phyloP scores from a whole-genome alignment of 2,113 vertebrate genomes.

The Gymnarchus niloticus region DNA sequence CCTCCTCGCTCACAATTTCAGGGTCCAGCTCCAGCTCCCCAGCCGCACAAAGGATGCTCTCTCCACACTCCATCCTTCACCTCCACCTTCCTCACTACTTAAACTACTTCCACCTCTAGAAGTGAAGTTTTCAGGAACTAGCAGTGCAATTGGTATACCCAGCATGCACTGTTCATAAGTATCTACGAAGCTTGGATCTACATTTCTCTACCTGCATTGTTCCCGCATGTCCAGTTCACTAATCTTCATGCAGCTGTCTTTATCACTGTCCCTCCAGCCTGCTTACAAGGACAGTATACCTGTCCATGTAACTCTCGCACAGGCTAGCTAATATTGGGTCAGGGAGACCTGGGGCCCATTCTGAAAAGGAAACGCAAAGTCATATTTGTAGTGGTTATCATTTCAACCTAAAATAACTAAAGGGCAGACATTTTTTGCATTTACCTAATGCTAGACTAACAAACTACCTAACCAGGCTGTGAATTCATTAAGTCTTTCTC shows the following conservation, averaged over 20 bases:
- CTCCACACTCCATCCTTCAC: slow-evolving; percentile 57
- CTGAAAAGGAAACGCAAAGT: slow-evolving; percentile 40
- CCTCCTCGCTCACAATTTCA: slow-evolving; percentile 69
- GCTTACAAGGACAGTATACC: neutral
- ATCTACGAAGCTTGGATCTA: slow-evolving; percentile 31
- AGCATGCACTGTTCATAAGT: slow-evolving; percentile 15
- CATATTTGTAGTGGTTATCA: too few relatives aligned
- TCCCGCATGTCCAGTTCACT: slow-evolving; percentile 29
- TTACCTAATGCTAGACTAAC: too few relatives aligned
- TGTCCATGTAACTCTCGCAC: neutral
- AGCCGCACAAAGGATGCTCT: slow-evolving; percentile 51
- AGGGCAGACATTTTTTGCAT: too few relatives aligned
- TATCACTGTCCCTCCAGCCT: neutral
- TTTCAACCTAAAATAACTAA: too few relatives aligned
- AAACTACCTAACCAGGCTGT: too few relatives aligned
- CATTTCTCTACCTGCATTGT: slow-evolving; percentile 33
- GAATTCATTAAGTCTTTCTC: too few relatives aligned
- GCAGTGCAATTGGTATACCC: neutral
- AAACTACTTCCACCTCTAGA: neutral
- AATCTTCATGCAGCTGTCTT: slow-evolving; percentile 25
- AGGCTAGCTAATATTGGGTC: slow-evolving; percentile 35
- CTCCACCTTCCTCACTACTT: neutral
- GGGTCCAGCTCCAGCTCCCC: slow-evolving; percentile 64
- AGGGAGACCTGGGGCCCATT: slow-evolving; percentile 44
- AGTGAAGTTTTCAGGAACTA: neutral